A percentile compares a stretch with the other conserved stretches of the same genome.
Conservation (phyloP, 2,113 vertebrate genomes). For the Ochotona princeps region DNA sequence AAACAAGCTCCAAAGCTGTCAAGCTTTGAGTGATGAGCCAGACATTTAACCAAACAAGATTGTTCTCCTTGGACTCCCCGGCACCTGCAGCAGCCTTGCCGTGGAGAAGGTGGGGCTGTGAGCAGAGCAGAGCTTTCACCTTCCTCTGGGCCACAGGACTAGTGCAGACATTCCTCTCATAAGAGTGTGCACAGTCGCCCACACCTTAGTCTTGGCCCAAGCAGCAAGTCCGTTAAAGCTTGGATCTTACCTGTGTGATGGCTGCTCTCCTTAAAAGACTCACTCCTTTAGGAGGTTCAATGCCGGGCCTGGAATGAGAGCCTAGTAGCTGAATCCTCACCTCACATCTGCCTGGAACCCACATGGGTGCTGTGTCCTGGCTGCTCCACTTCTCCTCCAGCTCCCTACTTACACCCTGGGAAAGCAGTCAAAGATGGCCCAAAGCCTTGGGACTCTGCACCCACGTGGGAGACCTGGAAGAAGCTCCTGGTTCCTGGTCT, state of each 20-base stretch:
- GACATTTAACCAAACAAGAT: conserved; percentile 31
- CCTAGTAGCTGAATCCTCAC: no score
- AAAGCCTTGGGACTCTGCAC: no score
- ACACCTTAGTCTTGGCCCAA: not conserved
- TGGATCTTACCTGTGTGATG: not conserved
- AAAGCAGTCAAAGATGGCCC: no score
- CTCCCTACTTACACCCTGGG: no score
- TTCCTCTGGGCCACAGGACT: fast-evolving
- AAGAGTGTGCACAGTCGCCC: not conserved
- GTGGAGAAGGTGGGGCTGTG: not conserved
- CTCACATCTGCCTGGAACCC: no score
- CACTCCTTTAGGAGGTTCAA: not conserved
- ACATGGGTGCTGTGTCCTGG: no score
- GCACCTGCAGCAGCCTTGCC: not conserved
- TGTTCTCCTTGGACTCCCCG: not conserved
- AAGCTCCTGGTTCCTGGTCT: no score
- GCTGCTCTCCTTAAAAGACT: not conserved
- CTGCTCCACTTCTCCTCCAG: no score
- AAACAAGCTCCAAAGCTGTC: conserved; percentile 59
- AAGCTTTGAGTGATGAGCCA: conserved; percentile 65
- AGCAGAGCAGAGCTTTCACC: not conserved
- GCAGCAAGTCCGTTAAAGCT: not conserved
- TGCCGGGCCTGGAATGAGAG: no score
- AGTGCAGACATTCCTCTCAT: not conserved
- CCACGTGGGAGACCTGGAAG: no score